Conservation (phyloP, 1,140 invertebrate genomes). For the Sarcophaga bullata region DNA sequence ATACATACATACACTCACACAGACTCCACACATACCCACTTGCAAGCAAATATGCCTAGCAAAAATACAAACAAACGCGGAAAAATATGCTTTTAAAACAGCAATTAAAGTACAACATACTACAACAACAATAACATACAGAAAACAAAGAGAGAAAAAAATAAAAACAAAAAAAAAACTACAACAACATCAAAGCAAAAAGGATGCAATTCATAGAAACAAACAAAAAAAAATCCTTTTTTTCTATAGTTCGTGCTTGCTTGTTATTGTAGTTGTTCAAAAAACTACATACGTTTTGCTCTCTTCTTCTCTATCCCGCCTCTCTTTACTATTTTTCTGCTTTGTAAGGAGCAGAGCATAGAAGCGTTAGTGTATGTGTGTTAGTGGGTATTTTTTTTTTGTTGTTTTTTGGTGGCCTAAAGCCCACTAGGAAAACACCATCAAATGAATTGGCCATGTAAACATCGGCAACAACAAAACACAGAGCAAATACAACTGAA, state of each 20-base stretch:
- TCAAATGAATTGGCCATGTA: neutral
- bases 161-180: too few relatives aligned
- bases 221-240: neutral
- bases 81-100: slow-evolving; percentile 40
- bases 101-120: slow-evolving; percentile 38
- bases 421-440: neutral
- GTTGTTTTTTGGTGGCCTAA: neutral
- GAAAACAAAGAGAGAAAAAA: neutral
- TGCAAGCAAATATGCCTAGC: neutral
- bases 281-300: neutral
- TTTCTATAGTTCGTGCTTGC: neutral
- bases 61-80: neutral
- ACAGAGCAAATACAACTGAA: too few relatives aligned
- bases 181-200: slow-evolving; percentile 15
- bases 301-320: too few relatives aligned
- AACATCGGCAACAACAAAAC: neutral
- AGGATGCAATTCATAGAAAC: too few relatives aligned
- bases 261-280: slow-evolving; percentile 1
- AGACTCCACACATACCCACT: too few relatives aligned
- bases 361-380: too few relatives aligned
- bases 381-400: too few relatives aligned
- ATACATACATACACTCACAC: too few relatives aligned
- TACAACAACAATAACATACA: neutral
- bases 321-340: too few relatives aligned
- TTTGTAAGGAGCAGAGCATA: too few relatives aligned